Evolutionary conservation across 2,113 vertebrate genomes (phyloP).

Genomic region (Arizona elegans): DNA sequence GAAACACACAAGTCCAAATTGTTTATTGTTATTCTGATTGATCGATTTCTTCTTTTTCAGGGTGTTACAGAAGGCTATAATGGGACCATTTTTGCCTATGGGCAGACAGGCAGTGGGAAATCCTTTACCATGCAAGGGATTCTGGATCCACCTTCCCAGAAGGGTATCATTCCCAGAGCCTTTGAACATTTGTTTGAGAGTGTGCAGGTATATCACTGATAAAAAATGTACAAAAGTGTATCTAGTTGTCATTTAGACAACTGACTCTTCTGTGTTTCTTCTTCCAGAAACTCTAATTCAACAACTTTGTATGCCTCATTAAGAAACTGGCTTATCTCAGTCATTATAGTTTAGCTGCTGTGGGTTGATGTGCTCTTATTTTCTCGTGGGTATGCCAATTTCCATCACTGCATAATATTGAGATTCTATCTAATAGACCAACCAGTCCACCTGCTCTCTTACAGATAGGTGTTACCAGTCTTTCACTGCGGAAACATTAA

Average conservation of each 20-base stretch:
- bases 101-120: conserved; percentile 91
- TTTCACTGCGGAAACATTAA: not conserved
- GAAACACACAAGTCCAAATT: not conserved
- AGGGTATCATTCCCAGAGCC: conserved; percentile 82
- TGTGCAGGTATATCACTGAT: conserved; percentile 72
- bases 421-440: not conserved
- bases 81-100: conserved; percentile 87
- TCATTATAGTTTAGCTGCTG: not conserved
- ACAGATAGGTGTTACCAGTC: not conserved
- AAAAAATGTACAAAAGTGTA: not conserved
- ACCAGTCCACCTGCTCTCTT: not conserved
- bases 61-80: conserved; percentile 89
- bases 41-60: conserved; percentile 54
- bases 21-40: not conserved
- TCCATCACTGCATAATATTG: not conserved
- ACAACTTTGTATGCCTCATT: not conserved
- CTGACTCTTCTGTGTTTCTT: not conserved
- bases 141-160: conserved; percentile 69
- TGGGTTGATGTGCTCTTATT: not conserved
- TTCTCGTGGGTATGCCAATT: not conserved
- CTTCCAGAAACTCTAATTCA: not conserved
- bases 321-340: not conserved
- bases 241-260: not conserved
- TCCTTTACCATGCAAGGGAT: conserved; percentile 91
- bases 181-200: conserved; percentile 90